Percentiles rank a stretch among this genome's conserved stretches.
These are phyloP conservation scores for Asbolus verrucosus DNA, from an alignment of 1,140 invertebrate species.

Conservation along the genomic window DNA sequence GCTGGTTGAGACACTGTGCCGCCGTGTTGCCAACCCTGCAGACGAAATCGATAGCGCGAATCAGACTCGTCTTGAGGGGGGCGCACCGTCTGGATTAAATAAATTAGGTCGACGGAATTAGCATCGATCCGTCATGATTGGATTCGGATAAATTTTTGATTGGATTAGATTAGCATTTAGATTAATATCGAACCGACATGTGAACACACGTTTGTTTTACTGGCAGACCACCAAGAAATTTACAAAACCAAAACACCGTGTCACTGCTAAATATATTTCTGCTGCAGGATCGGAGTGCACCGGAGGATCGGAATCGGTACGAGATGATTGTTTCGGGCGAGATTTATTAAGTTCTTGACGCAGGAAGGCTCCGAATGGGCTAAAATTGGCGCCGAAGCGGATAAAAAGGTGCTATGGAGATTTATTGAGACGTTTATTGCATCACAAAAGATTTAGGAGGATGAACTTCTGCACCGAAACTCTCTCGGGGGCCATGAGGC, in stretches of 20 bases:
- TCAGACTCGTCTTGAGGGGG: conserved; percentile 18
- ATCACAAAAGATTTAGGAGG: no score
- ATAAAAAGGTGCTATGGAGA: no score
- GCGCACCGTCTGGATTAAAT: conserved; percentile 13
- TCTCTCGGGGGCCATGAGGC: no score
- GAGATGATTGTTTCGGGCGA: no score
- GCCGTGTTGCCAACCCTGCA: conserved; percentile 9
- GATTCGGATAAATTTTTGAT: conserved; percentile 21
- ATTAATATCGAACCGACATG: conserved; percentile 1
- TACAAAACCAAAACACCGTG: conserved; percentile 37
- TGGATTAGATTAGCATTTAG: conserved; percentile 13
- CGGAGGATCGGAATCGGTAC: no score
- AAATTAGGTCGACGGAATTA: conserved; percentile 7
- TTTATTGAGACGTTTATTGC: no score
- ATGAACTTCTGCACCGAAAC: no score
- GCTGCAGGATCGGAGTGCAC: no score
- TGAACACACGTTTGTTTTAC: conserved; percentile 22
- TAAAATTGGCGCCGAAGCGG: no score
- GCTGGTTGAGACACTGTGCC: conserved; percentile 13
- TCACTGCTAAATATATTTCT: conserved; percentile 25
- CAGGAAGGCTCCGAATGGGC: no score
- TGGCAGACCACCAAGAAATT: conserved; percentile 23
- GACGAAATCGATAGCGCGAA: conserved; percentile 10
- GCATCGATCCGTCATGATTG: conserved; percentile 14
- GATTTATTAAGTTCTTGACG: conserved; percentile 18